Evolutionary conservation across 1,140 invertebrate genomes (phyloP).

Genomic region (Schlechtendalia chinensis): DNA sequence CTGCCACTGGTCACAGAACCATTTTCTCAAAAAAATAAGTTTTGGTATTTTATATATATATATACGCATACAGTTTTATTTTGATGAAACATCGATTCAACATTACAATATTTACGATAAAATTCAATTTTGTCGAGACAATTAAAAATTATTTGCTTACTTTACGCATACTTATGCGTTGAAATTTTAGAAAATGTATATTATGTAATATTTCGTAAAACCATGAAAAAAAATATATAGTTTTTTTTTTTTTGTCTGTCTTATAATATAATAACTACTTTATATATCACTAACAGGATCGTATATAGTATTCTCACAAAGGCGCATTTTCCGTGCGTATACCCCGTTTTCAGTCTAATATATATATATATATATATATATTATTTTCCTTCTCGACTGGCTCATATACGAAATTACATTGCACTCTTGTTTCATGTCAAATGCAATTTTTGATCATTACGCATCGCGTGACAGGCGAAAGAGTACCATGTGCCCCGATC

Average conservation of each 20-base stretch:
- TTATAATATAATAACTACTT: background rate
- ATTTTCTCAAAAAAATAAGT: too few relatives aligned
- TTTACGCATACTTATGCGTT: background rate
- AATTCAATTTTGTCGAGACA: too few relatives aligned
- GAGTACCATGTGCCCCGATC: slow-evolving; percentile 34
- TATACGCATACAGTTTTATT: too few relatives aligned
- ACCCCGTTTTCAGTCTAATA: background rate
- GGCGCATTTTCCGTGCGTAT: background rate
- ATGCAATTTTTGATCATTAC: slow-evolving; percentile 47
- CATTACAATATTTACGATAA: too few relatives aligned
- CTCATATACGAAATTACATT: slow-evolving; percentile 23
- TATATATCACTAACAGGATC: background rate
- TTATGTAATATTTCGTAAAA: background rate
- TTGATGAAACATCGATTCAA: too few relatives aligned
- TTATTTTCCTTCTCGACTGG: background rate
- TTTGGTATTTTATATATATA: too few relatives aligned
- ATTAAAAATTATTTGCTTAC: too few relatives aligned
- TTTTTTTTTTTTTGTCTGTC: too few relatives aligned
- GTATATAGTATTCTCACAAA: background rate
- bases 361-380: background rate
- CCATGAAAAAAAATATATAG: too few relatives aligned
- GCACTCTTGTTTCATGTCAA: slow-evolving; percentile 45
- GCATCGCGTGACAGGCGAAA: slow-evolving; percentile 33
- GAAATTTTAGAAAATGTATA: background rate
- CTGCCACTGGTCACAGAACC: too few relatives aligned